Evolutionary conservation across 2,888 invertebrate genomes (phyloP), one percentile per base, ranked within the genome.

Genomic region (Scaptomyza parva): DNA sequence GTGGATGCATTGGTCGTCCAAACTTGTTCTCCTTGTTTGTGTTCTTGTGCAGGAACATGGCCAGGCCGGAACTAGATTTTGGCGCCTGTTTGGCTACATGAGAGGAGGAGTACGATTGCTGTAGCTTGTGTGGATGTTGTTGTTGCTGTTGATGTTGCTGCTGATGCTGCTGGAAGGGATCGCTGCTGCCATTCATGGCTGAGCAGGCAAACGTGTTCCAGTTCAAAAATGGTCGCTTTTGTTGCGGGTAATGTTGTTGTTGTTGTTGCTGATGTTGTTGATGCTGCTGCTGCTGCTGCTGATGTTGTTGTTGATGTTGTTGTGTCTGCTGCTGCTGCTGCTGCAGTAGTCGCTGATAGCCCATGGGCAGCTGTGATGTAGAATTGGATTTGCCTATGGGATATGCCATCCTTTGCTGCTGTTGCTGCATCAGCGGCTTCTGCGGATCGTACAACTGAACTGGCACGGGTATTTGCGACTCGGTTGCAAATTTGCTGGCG

Each of bases 381-480:
- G 92, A 92, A 63, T 86, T 91, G 2, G 91, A 91, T 75, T 91
- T 91, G 17, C 89, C 90, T 30, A 91, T 88, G 28, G 91, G 90
- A 76, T 86, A 89, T 24, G 61, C 81, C 47, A 79, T 82, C 61
- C 84, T 81, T 39, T 77, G 35, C 35, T 35, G 76, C 41, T 69
- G 73, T 14, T 76, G 76, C 50, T 80, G 76, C 54, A 73, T 50
- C 47, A 74, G 70, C 47, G 87, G 78, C 60, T 87, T 80, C 78
- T 87, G 87, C 26, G 72, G 79, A 67, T 81, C 83, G 69, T 75
- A 82, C 9, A 82, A 63, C 67, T 82, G 81, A 50, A 82, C 86
- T 84, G 87, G 84, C 72, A 88, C 81, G 20, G 86, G 88, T 40
- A 89, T 83, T 54, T 83, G 83, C 53, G 83, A 88, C 12, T 87